These are phyloP conservation scores for Mormyrus iriodes DNA, from an alignment of 2,113 vertebrate genomes.

Conservation along the genomic window DNA sequence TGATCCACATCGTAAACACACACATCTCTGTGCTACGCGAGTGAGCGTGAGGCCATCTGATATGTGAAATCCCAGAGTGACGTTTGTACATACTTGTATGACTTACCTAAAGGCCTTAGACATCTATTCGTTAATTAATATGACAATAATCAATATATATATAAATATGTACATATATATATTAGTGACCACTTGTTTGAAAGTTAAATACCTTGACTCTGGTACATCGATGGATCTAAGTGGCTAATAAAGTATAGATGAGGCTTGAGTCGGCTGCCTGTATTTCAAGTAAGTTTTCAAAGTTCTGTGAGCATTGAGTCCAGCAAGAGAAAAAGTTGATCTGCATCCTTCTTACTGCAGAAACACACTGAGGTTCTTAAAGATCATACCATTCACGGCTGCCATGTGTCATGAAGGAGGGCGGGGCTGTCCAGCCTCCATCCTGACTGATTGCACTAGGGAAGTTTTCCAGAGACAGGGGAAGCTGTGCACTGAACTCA, in stretches of 20 bases:
- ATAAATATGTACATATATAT: too few species aligned
- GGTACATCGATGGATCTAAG: background rate
- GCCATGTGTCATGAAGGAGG: conserved; percentile 24
- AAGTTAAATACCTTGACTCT: background rate
- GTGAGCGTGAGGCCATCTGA: conserved; percentile 13
- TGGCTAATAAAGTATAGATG: background rate
- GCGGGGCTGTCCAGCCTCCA: conserved; percentile 20
- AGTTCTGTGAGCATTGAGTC: conserved; percentile 47
- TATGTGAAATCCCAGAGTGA: conserved; percentile 25
- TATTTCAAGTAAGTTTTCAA: background rate
- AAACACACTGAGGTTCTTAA: conserved; percentile 4
- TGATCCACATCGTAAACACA: conserved; percentile 8
- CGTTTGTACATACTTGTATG: conserved; percentile 45
- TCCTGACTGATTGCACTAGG: conserved; percentile 21
- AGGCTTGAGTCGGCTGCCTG: background rate
- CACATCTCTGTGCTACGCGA: conserved; percentile 20
- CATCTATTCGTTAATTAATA: conserved; percentile 41
- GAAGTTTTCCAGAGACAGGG: conserved; percentile 11
- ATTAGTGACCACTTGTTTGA: background rate
- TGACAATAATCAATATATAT: background rate
- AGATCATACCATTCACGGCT: conserved; percentile 48
- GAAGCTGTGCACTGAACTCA: background rate
- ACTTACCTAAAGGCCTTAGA: conserved; percentile 60
- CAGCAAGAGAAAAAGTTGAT: conserved; percentile 40
- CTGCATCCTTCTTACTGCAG: conserved; percentile 68